Evolutionary conservation across 2,797 vertebrate genomes (phyloP).

Genomic region (Molothrus ater): DNA sequence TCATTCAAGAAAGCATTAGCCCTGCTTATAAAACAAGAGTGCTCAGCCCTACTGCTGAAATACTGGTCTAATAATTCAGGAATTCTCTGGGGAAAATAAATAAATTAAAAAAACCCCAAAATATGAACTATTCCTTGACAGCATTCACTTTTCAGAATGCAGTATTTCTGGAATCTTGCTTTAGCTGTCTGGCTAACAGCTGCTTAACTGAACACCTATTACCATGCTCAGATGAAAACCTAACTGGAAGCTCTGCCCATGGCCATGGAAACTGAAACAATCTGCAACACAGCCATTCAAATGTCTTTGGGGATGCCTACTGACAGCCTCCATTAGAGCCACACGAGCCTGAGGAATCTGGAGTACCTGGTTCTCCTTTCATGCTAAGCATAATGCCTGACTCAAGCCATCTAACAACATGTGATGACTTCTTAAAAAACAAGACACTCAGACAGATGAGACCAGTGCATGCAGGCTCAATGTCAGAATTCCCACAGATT

Average conservation of each 20-base stretch:
- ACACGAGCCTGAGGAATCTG: not conserved
- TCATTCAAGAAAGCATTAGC: not conserved
- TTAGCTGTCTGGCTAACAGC: not conserved
- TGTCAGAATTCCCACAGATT: slow-evolving; percentile 22
- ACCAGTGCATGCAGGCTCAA: not conserved
- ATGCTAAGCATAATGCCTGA: not conserved
- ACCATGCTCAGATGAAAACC: not conserved
- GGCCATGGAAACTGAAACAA: not conserved
- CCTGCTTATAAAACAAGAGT: not conserved
- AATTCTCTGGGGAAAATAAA: not conserved
- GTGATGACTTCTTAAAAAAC: slow-evolving; percentile 22
- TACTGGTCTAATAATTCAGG: not conserved
- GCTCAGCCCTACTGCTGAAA: not conserved
- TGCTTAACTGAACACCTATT: slow-evolving; percentile 6
- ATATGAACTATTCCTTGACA: not conserved
- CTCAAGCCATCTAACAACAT: not conserved
- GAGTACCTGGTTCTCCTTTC: slow-evolving; percentile 33
- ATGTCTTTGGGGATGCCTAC: not conserved
- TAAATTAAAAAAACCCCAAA: not conserved
- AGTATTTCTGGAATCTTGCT: not conserved
- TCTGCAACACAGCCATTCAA: not conserved
- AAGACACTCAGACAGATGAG: not conserved
- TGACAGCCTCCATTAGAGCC: not conserved
- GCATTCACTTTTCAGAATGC: not conserved
- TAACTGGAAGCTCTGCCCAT: not conserved